Evolutionary conservation across 2,888 invertebrate genomes (phyloP), one percentile per base, ranked within the genome.

Genomic region (Monoplex corrugatus): DNA sequence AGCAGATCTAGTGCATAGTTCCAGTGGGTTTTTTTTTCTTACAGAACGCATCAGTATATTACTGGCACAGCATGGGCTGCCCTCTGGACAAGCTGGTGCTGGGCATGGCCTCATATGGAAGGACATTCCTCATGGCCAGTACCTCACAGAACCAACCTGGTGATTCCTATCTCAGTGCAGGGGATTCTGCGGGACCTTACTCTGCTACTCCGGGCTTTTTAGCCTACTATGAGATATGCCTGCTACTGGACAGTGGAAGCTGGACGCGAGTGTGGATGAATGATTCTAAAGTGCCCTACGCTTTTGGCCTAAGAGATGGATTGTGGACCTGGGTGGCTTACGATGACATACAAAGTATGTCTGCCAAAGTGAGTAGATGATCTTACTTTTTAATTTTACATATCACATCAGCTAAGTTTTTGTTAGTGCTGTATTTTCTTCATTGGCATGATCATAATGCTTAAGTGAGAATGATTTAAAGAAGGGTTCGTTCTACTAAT

Each of bases 231-330:
- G 35, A 38, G 35, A 5, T 35, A 32, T 72, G 75, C n/a, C 38
- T 38, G 75, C 75, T 75, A 38, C 35, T 75, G 75, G 75, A 32
- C 75, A 75, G 75, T 38, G 75, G 75, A 10, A 23, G 75, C 75
- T 75, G 75, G 75, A 75, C 75, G 23, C 87, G 91, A 83, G 90
- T 89, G 45, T 93, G 93, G 93, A 89, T 91, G 75, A 68, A 90
- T 8, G 90, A 91, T 43, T 90, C 91, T 32, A 98, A 98, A 72
- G 92, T 92, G 0, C 92, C 92, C 2, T 90, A 90, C 44, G 91
- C 92, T 45, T 92, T 91, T 87, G 92, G 90, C n/a, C 44, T 78
- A 32, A 38, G 78, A n/a, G 89, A 90, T n/a, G 90, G 90, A 57
- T 89, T 90, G 63, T 91, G 92, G 92, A 83, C 83, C 38, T 88